Percentiles rank a stretch among this genome's conserved stretches.
phyloP scores from a whole-genome alignment of 1,140 invertebrate species.

The Macrostomum lignano region DNA sequence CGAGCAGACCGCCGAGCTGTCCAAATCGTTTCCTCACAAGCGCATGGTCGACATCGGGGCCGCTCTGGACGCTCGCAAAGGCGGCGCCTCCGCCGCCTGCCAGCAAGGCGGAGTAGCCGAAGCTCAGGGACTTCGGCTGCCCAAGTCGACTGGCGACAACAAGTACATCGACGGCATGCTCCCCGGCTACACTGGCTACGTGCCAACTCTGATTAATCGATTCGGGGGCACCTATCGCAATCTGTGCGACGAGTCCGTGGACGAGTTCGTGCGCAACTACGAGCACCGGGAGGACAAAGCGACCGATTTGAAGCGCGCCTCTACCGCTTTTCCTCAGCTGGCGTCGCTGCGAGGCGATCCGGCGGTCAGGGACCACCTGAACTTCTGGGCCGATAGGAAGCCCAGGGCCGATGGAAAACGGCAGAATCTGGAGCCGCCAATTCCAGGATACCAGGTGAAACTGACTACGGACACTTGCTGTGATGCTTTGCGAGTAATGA shows the following conservation, averaged over 20 bases:
- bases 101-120: too few relatives aligned
- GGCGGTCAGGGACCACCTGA: slow-evolving; percentile 15
- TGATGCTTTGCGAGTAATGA: too few relatives aligned
- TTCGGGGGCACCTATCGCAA: slow-evolving; percentile 23
- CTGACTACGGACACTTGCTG: too few relatives aligned
- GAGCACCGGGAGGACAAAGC: slow-evolving; percentile 13
- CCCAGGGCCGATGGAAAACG: slow-evolving; percentile 12
- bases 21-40: slow-evolving; percentile 12
- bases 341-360: slow-evolving; percentile 17
- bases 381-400: slow-evolving; percentile 18
- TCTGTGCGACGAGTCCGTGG: slow-evolving; percentile 21
- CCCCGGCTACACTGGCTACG: slow-evolving; percentile 28
- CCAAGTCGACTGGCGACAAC: slow-evolving; percentile 18
- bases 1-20: slow-evolving; percentile 18
- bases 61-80: not conserved
- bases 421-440: slow-evolving; percentile 16
- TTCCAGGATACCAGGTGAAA: slow-evolving; percentile 26
- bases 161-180: slow-evolving; percentile 24
- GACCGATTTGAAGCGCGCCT: slow-evolving; percentile 12
- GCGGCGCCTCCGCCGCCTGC: too few relatives aligned
- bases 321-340: slow-evolving; percentile 13
- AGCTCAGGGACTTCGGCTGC: slow-evolving; percentile 10
- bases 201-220: slow-evolving; percentile 19
- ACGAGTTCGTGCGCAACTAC: slow-evolving; percentile 14
- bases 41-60: not conserved